Conservation (phyloP, 2,888 invertebrate genomes). For the Ommatoiulus sabulosus region DNA sequence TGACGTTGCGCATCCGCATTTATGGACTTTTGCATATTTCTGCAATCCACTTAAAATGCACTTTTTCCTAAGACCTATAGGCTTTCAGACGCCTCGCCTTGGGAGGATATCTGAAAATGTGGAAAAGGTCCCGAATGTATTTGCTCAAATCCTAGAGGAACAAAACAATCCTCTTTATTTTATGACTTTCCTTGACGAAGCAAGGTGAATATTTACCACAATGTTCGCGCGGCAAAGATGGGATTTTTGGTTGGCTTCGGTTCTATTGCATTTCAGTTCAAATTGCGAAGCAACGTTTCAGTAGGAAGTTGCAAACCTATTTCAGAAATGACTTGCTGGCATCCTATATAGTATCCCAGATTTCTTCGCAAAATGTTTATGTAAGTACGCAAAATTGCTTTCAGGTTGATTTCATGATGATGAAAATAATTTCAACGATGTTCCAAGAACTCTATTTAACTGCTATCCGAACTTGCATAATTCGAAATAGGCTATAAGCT, state of each 20-base stretch:
- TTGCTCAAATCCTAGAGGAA: constrained; percentile 25
- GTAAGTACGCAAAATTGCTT: background rate
- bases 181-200: background rate
- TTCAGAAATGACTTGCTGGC: background rate
- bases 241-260: constrained; percentile 10
- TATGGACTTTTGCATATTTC: constrained; percentile 38
- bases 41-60: constrained; percentile 41
- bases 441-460: no score
- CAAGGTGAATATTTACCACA: constrained; percentile 37
- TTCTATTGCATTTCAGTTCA: background rate
- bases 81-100: background rate
- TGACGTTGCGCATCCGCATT: constrained; percentile 12
- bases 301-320: background rate
- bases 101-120: background rate
- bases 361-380: background rate
- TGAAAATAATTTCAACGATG: background rate
- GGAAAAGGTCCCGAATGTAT: background rate
- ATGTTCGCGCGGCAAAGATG: background rate
- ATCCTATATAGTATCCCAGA: background rate
- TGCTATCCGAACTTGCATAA: no score
- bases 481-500: no score
- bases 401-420: background rate
- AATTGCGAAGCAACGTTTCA: background rate
- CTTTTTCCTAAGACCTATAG: constrained; percentile 25
- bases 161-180: constrained; percentile 47